Evolutionary conservation across 2,113 vertebrate species (phyloP).

Genomic region (Pogona vitticeps): DNA sequence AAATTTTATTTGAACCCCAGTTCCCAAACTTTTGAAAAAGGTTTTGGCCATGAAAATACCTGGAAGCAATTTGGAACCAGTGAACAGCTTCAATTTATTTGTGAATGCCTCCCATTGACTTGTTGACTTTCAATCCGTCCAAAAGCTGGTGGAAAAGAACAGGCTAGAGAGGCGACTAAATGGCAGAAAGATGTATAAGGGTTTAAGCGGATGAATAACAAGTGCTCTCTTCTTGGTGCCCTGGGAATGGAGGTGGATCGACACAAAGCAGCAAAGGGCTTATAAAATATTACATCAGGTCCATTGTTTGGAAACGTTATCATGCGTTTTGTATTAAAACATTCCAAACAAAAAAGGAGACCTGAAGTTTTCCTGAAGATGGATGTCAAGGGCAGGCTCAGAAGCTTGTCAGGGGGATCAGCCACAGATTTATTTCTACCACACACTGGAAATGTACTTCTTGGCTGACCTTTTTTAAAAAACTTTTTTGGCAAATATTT

Average conservation of each 20-base stretch:
- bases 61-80: not conserved
- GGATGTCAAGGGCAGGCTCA: not conserved
- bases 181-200: conserved; percentile 47
- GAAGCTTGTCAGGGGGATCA: not conserved
- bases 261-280: conserved; percentile 19
- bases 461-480: not conserved
- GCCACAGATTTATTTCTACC: fast-evolving
- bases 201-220: conserved; percentile 55
- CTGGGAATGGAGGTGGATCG: conserved; percentile 20
- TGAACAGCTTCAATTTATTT: conserved; percentile 21
- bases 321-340: not conserved
- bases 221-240: conserved; percentile 50
- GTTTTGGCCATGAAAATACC: no score
- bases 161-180: conserved; percentile 36
- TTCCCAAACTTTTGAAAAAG: not conserved
- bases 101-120: conserved; percentile 54
- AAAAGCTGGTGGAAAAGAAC: conserved; percentile 19
- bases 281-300: conserved; percentile 59
- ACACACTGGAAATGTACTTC: not conserved
- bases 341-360: conserved; percentile 22
- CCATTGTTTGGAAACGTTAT: not conserved
- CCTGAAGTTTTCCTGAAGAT: not conserved
- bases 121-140: conserved; percentile 19
- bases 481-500: not conserved
- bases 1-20: not conserved